Conservation (phyloP, 2,888 invertebrate species). For the Dendrolimus houi region DNA sequence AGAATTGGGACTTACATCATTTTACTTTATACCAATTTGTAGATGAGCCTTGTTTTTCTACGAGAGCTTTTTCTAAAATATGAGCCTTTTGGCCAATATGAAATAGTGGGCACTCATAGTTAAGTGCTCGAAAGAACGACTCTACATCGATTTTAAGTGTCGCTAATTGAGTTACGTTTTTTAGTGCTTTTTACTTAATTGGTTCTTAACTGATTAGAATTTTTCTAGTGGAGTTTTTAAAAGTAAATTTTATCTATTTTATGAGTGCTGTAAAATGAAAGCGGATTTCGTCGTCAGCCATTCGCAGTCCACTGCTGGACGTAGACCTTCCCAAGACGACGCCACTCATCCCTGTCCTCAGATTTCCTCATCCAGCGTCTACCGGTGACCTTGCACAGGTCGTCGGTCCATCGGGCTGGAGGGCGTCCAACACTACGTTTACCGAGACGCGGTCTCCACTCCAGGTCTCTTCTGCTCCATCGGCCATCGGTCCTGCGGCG, state of each 20-base stretch:
- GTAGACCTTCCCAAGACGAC: too few species aligned
- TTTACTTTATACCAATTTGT: slow-evolving; percentile 58
- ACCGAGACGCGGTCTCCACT: too few species aligned
- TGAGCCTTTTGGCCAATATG: background rate
- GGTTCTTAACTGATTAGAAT: background rate
- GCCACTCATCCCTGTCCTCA: too few species aligned
- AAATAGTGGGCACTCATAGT: background rate
- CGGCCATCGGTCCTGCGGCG: too few species aligned
- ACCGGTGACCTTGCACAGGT: too few species aligned
- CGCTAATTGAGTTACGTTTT: slow-evolving; percentile 21
- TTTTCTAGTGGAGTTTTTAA: too few species aligned
- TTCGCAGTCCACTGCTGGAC: too few species aligned
- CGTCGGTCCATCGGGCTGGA: too few species aligned
- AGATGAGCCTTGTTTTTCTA: slow-evolving; percentile 65
- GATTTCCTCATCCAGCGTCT: too few species aligned
- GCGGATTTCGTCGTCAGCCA: too few species aligned
- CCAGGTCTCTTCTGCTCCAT: too few species aligned
- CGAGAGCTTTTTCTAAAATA: slow-evolving; percentile 22
- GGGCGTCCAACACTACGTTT: too few species aligned
- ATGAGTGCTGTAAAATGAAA: background rate
- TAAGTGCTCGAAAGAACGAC: background rate
- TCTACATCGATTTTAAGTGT: background rate
- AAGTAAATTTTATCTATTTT: background rate
- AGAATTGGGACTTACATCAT: slow-evolving; percentile 58
- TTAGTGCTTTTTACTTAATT: slow-evolving; percentile 18